Conservation (phyloP, 2,888 invertebrate genomes). For the Sarcophaga variegata region DNA sequence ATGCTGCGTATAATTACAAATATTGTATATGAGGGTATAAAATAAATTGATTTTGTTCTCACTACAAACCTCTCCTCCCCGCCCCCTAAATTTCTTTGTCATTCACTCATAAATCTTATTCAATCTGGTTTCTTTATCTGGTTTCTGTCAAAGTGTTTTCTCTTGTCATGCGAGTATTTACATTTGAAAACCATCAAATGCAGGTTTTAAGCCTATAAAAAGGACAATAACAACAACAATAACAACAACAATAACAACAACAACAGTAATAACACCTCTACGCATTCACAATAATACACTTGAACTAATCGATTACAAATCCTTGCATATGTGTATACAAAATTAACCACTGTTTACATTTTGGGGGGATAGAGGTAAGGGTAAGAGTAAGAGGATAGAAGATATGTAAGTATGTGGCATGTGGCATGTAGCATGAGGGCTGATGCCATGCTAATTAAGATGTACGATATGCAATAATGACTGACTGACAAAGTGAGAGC, state of each 20-base stretch:
- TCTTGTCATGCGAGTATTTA: neutral
- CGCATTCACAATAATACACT: neutral
- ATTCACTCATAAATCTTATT: neutral
- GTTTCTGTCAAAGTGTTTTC: neutral
- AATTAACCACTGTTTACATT: neutral
- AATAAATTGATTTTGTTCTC: neutral
- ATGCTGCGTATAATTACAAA: neutral
- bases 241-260: neutral
- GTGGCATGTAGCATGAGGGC: no score
- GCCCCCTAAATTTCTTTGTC: neutral
- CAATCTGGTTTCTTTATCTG: neutral
- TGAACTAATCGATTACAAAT: neutral
- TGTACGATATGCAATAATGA: constrained; percentile 15
- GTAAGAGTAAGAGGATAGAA: no score
- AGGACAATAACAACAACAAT: constrained; percentile 26
- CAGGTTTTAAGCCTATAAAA: constrained; percentile 33
- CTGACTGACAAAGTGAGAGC: constrained; percentile 14
- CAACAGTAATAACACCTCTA: no score
- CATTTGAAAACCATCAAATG: constrained; percentile 28
- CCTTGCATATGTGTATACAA: neutral
- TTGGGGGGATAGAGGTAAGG: no score
- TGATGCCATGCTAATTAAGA: constrained; percentile 23
- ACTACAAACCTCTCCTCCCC: neutral
- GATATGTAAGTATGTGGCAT: no score
- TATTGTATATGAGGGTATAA: neutral